phyloP scores from a whole-genome alignment of 2,797 vertebrate species.

The Brachyalestes nurse region DNA sequence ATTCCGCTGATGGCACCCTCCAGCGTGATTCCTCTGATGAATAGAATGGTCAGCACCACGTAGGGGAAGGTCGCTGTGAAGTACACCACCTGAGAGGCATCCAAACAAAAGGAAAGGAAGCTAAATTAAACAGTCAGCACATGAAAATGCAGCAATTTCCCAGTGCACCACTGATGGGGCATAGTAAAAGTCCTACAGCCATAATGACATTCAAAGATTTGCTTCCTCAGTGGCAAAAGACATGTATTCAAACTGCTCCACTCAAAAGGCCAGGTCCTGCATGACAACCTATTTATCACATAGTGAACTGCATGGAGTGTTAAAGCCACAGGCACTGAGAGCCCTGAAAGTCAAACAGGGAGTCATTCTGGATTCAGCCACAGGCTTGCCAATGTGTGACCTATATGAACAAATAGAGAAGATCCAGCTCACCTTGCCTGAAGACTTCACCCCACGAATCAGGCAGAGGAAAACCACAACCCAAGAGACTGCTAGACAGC shows the following conservation, averaged over 20 bases:
- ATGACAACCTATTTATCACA: neutral
- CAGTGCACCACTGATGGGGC: neutral
- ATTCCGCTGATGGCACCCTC: constrained; percentile 93
- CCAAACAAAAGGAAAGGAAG: neutral
- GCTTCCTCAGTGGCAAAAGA: neutral
- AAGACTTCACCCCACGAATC: constrained; percentile 96
- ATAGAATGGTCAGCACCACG: constrained; percentile 95
- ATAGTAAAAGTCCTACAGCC: neutral
- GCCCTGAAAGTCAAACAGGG: neutral
- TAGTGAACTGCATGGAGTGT: neutral
- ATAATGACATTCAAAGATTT: too few species aligned
- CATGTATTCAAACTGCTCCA: neutral
- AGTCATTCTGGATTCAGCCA: neutral
- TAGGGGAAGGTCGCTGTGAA: constrained; percentile 99
- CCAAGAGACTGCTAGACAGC: constrained; percentile 94
- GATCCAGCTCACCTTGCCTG: constrained; percentile 87
- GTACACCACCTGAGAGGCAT: constrained; percentile 89
- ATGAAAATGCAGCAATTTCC: neutral
- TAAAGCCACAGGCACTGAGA: neutral
- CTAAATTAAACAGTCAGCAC: neutral
- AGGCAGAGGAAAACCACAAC: constrained; percentile 97
- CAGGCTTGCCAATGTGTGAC: neutral
- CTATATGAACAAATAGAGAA: neutral
- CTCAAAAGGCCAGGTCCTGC: neutral
- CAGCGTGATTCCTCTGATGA: constrained; percentile 94